A percentile compares a stretch with the other conserved stretches of the same genome.
These are phyloP conservation scores for Thripadectes ignobilis DNA, from an alignment of 2,797 vertebrate species.

Conservation along the genomic window DNA sequence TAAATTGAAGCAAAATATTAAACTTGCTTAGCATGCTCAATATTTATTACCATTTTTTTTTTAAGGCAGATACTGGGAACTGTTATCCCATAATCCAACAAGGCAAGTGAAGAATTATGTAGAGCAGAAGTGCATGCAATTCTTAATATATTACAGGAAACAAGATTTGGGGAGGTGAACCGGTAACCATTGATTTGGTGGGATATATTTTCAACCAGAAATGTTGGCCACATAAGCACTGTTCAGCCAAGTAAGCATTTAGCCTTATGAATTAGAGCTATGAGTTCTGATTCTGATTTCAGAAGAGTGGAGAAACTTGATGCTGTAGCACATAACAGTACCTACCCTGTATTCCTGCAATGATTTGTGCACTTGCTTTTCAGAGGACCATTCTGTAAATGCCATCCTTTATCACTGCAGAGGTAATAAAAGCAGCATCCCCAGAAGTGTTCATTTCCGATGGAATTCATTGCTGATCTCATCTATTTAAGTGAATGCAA, in stretches of 20 bases:
- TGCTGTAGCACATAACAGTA: neutral
- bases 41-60: neutral
- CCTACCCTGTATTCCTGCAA: neutral
- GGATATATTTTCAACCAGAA: neutral
- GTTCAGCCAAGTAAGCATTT: neutral
- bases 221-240: neutral
- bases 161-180: neutral
- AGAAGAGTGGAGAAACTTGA: neutral
- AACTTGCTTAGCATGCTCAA: neutral
- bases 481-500: conserved; percentile 15
- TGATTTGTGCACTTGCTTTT: conserved; percentile 29
- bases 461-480: conserved; percentile 12
- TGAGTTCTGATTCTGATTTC: neutral
- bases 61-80: neutral
- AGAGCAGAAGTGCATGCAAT: neutral
- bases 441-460: neutral
- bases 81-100: neutral
- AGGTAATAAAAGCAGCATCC: conserved; percentile 10
- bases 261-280: neutral
- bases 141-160: neutral
- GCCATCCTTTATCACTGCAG: neutral
- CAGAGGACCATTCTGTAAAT: neutral
- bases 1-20: neutral
- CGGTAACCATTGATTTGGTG: accelerated
- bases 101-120: neutral